Percentiles rank a stretch among this genome's conserved stretches.
These are phyloP conservation scores for Mythimna pallens DNA, from an alignment of 2,888 invertebrate species.

Conservation along the genomic window DNA sequence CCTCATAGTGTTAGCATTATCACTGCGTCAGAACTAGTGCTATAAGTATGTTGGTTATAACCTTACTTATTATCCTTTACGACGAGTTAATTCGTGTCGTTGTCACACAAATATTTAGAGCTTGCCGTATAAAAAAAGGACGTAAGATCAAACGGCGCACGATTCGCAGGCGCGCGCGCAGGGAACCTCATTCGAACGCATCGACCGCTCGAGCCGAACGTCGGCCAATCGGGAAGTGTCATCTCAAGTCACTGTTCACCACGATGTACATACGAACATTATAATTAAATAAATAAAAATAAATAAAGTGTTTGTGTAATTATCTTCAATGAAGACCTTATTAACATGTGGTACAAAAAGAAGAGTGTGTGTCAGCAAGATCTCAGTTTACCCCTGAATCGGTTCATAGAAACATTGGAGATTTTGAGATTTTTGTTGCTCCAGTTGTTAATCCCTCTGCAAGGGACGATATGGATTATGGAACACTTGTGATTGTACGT, in stretches of 20 bases:
- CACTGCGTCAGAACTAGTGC: slow-evolving; percentile 77
- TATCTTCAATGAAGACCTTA: slow-evolving; percentile 68
- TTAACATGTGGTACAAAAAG: slow-evolving; percentile 76
- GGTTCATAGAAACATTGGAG: slow-evolving; percentile 71
- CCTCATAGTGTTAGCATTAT: slow-evolving; percentile 79
- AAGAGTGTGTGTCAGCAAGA: slow-evolving; percentile 64
- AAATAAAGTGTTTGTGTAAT: slow-evolving; percentile 52
- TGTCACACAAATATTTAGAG: slow-evolving; percentile 88
- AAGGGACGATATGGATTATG: slow-evolving; percentile 80
- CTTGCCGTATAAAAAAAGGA: slow-evolving; percentile 88
- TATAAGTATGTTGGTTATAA: slow-evolving; percentile 84
- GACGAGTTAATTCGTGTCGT: slow-evolving; percentile 85
- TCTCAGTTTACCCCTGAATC: slow-evolving; percentile 68
- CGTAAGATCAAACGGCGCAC: slow-evolving; percentile 72
- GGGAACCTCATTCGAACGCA: slow-evolving; percentile 84
- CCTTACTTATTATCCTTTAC: slow-evolving; percentile 90
- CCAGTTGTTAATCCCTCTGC: slow-evolving; percentile 65
- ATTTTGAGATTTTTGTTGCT: slow-evolving; percentile 71
- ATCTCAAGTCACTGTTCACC: slow-evolving; percentile 53
- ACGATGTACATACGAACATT: slow-evolving; percentile 52
- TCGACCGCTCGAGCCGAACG: slow-evolving; percentile 83
- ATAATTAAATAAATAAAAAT: slow-evolving; percentile 34
- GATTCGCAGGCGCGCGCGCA: slow-evolving; percentile 83
- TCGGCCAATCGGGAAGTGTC: slow-evolving; percentile 81
- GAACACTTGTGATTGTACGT: slow-evolving; percentile 71